Conservation (phyloP, 2,113 vertebrate species). For the Pachypanchax playfairii region DNA sequence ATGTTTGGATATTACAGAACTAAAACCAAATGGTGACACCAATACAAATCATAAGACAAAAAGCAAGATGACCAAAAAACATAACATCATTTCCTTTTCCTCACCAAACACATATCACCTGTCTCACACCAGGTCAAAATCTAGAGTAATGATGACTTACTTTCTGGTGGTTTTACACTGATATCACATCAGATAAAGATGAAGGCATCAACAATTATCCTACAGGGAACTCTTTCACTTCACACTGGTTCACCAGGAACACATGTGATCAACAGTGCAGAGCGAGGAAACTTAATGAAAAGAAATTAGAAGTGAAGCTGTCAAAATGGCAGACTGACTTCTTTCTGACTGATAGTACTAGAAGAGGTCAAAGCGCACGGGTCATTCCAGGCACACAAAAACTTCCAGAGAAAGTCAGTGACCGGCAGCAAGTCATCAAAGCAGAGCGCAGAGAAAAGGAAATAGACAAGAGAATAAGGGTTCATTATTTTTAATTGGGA, state of each 20-base stretch:
- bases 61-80: background rate
- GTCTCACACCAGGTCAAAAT: slow-evolving; percentile 19
- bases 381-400: slow-evolving; percentile 52
- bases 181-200: slow-evolving; percentile 61
- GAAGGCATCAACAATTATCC: slow-evolving; percentile 34
- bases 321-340: slow-evolving; percentile 53
- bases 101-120: slow-evolving; percentile 59
- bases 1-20: background rate
- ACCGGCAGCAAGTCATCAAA: slow-evolving; percentile 65
- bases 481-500: slow-evolving; percentile 71
- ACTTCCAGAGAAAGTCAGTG: slow-evolving; percentile 59
- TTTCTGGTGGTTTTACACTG: slow-evolving; percentile 63
- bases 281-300: slow-evolving; percentile 67
- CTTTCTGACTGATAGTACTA: slow-evolving; percentile 44
- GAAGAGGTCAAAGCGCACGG: slow-evolving; percentile 56
- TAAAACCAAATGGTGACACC: background rate
- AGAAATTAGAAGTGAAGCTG: slow-evolving; percentile 54
- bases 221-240: slow-evolving; percentile 65
- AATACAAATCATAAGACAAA: background rate
- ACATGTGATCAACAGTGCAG: slow-evolving; percentile 78
- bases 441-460: slow-evolving; percentile 44
- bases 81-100: slow-evolving; percentile 40
- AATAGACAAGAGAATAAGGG: slow-evolving; percentile 45
- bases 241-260: slow-evolving; percentile 12
- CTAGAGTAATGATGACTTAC: slow-evolving; percentile 32